These are phyloP conservation scores for Poeciliopsis prolifica DNA, from an alignment of 2,113 vertebrate genomes.

Conservation along the genomic window DNA sequence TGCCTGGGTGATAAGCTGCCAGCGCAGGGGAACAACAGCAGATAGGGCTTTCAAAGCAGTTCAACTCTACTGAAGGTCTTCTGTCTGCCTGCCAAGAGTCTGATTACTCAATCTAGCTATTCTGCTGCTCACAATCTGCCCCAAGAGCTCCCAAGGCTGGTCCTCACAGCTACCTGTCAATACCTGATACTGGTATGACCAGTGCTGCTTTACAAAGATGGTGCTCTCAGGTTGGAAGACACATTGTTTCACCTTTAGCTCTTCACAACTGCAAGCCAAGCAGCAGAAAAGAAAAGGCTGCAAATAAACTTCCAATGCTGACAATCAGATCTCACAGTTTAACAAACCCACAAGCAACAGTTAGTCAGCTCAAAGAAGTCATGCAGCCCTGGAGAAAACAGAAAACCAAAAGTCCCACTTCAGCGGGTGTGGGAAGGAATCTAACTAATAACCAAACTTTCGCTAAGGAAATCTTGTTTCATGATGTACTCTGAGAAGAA, in stretches of 20 bases:
- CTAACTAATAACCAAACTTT: constrained; percentile 6
- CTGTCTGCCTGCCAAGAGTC: constrained; percentile 78
- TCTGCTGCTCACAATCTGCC: constrained; percentile 64
- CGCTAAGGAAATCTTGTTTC: neutral
- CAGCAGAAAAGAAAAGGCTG: constrained; percentile 13
- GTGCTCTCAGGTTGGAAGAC: constrained; percentile 38
- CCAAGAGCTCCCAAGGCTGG: constrained; percentile 45
- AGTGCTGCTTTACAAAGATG: constrained; percentile 41
- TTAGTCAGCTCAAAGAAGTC: neutral
- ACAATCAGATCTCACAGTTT: constrained; percentile 5
- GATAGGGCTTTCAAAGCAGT: constrained; percentile 78
- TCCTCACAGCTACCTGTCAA: constrained; percentile 67
- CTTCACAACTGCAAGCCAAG: constrained; percentile 37
- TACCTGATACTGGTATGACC: constrained; percentile 66
- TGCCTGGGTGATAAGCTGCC: constrained; percentile 78
- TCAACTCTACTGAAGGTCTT: constrained; percentile 74
- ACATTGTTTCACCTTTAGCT: constrained; percentile 29
- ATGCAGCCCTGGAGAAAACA: constrained; percentile 12
- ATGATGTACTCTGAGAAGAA: neutral
- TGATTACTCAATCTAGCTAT: constrained; percentile 79
- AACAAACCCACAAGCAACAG: constrained; percentile 10
- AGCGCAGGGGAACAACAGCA: constrained; percentile 69
- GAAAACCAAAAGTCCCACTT: neutral
- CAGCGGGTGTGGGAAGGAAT: neutral
- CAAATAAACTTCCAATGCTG: constrained; percentile 25